These are phyloP conservation scores for Agrypnus murinus DNA, from an alignment of 2,888 invertebrate genomes.

Conservation along the genomic window DNA sequence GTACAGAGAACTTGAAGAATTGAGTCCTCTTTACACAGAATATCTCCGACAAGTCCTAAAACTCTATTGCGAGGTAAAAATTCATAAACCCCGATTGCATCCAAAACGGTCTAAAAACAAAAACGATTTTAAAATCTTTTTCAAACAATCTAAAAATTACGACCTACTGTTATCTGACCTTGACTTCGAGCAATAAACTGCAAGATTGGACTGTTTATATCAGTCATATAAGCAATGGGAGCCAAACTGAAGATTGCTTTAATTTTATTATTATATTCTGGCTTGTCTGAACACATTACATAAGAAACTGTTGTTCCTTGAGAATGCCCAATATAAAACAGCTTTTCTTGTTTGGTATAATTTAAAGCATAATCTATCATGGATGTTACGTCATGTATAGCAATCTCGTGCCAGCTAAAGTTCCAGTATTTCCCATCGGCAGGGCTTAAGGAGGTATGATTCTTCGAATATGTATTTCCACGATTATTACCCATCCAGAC, in stretches of 20 bases:
- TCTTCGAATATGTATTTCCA: conserved; percentile 75
- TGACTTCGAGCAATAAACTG: conserved; percentile 38
- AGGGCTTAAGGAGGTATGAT: conserved; percentile 68
- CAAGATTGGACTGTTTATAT: conserved; percentile 70
- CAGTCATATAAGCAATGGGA: conserved; percentile 74
- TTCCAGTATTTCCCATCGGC: conserved; percentile 54
- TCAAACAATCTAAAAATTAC: too few relatives aligned
- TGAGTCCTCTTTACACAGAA: conserved; percentile 75
- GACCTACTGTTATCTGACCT: too few relatives aligned
- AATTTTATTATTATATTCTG: conserved; percentile 74
- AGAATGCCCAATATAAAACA: conserved; percentile 77
- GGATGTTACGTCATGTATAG: conserved; percentile 82
- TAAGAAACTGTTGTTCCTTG: conserved; percentile 77
- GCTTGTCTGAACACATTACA: conserved; percentile 73
- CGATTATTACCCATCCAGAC: conserved; percentile 72
- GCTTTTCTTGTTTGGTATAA: conserved; percentile 64
- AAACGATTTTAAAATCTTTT: too few relatives aligned
- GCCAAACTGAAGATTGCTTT: conserved; percentile 74
- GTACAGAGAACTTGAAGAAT: conserved; percentile 77
- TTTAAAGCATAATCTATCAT: conserved; percentile 82
- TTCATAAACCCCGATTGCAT: conserved; percentile 70
- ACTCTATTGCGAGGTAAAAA: conserved; percentile 77
- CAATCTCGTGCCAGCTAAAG: conserved; percentile 86
- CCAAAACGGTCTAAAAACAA: neutral
- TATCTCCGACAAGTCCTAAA: conserved; percentile 72